phyloP scores from a whole-genome alignment of 2,888 invertebrate species.

The Drosophila pseudotakahashii region DNA sequence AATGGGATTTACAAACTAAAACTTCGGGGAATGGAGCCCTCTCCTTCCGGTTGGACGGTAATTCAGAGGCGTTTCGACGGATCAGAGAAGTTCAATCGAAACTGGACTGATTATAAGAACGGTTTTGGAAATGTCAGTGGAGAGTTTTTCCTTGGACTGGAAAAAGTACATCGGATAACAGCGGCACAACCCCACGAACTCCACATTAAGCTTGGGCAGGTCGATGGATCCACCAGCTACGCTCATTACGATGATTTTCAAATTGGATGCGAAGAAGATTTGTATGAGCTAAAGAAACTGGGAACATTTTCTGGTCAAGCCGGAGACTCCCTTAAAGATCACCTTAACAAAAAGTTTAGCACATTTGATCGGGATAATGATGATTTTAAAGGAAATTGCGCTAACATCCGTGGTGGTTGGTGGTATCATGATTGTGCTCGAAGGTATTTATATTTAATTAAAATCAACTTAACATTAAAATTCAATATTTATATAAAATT shows the following conservation, averaged over 20 bases:
- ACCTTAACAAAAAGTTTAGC: background rate
- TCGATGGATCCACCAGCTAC: background rate
- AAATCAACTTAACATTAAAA: background rate
- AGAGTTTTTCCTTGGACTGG: constrained; percentile 17
- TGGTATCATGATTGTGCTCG: background rate
- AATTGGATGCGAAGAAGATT: background rate
- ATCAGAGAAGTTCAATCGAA: constrained; percentile 9
- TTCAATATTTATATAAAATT: no score
- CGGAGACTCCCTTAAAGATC: background rate
- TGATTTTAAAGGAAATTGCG: background rate
- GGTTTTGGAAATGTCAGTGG: constrained; percentile 12
- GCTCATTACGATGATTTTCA: background rate
- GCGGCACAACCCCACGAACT: constrained; percentile 4
- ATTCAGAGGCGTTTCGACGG: constrained; percentile 11
- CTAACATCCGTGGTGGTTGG: background rate
- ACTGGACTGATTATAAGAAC: constrained; percentile 4
- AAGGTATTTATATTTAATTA: background rate
- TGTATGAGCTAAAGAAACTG: background rate
- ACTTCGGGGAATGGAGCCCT: background rate
- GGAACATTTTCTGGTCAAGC: constrained; percentile 2
- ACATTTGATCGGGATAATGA: constrained; percentile 4
- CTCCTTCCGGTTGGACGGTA: background rate
- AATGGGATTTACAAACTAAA: constrained; percentile 11
- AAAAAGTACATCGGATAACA: constrained; percentile 16
- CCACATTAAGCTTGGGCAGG: background rate